phyloP scores from a whole-genome alignment of 2,113 vertebrate species.

The Brevimyrus niger region DNA sequence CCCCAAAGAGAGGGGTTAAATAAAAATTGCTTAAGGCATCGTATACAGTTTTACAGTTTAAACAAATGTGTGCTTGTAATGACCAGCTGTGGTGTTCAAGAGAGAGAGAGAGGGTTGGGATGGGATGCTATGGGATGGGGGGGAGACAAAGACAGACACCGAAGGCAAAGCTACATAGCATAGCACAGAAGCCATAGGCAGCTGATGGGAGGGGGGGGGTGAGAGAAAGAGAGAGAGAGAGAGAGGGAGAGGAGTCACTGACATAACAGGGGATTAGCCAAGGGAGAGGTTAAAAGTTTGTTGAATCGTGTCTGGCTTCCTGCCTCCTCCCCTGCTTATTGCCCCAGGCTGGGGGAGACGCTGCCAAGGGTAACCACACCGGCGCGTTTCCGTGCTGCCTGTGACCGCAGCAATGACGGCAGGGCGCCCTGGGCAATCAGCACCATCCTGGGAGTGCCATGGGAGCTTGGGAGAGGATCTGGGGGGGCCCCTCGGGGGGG shows the following conservation, averaged over 20 bases:
- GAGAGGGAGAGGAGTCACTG: conserved; percentile 46
- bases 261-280: conserved; percentile 58
- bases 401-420: conserved; percentile 40
- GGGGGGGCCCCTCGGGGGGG: background rate
- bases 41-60: conserved; percentile 48
- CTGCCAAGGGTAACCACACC: conserved; percentile 70
- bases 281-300: conserved; percentile 71
- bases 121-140: conserved; percentile 37
- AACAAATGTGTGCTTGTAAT: conserved; percentile 49
- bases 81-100: conserved; percentile 66
- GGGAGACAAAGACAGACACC: conserved; percentile 24
- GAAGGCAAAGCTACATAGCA: conserved; percentile 28
- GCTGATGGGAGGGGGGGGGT: background rate
- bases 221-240: conserved; percentile 38
- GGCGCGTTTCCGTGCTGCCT: conserved; percentile 35
- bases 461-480: background rate
- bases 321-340: conserved; percentile 70
- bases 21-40: conserved; percentile 58
- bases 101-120: conserved; percentile 49
- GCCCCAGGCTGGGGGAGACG: conserved; percentile 62
- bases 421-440: conserved; percentile 22
- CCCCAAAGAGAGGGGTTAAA: background rate
- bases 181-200: conserved; percentile 36
- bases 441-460: conserved; percentile 18
- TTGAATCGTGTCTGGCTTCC: conserved; percentile 65